Percentiles rank a stretch among this genome's conserved stretches.
Conservation (phyloP, 1,140 invertebrate genomes). For the Lasaia peninsularis region DNA sequence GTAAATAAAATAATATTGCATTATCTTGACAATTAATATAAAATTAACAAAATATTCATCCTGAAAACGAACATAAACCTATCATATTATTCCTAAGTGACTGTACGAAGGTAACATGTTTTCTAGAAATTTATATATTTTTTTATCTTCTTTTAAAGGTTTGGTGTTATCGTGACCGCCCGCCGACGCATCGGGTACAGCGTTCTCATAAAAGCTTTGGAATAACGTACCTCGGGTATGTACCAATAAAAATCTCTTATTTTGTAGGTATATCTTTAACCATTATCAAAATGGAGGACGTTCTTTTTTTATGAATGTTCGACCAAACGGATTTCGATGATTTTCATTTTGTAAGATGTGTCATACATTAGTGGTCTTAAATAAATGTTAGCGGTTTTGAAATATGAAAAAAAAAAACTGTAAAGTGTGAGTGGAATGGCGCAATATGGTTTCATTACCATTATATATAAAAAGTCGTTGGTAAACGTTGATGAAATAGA, state of each 20-base stretch:
- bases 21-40: neutral
- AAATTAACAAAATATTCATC: neutral
- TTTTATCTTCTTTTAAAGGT: constrained; percentile 16
- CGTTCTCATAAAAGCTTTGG: constrained; percentile 14
- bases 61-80: too few relatives aligned
- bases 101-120: constrained; percentile 2
- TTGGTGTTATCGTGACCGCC: constrained; percentile 10
- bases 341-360: too few relatives aligned
- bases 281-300: neutral
- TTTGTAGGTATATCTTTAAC: neutral
- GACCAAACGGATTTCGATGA: too few relatives aligned
- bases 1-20: neutral
- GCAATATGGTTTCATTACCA: too few relatives aligned
- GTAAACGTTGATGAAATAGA: too few relatives aligned
- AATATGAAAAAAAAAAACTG: too few relatives aligned
- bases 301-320: too few relatives aligned
- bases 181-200: constrained; percentile 13
- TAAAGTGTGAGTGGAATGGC: too few relatives aligned
- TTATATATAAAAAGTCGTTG: too few relatives aligned
- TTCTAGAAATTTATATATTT: constrained; percentile 11
- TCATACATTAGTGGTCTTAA: too few relatives aligned
- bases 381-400: too few relatives aligned
- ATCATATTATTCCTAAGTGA: neutral
- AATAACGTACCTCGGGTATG: constrained; percentile 3
- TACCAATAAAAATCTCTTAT: neutral